Conservation (phyloP, 2,113 vertebrate species). For the Blennius ocellaris region DNA sequence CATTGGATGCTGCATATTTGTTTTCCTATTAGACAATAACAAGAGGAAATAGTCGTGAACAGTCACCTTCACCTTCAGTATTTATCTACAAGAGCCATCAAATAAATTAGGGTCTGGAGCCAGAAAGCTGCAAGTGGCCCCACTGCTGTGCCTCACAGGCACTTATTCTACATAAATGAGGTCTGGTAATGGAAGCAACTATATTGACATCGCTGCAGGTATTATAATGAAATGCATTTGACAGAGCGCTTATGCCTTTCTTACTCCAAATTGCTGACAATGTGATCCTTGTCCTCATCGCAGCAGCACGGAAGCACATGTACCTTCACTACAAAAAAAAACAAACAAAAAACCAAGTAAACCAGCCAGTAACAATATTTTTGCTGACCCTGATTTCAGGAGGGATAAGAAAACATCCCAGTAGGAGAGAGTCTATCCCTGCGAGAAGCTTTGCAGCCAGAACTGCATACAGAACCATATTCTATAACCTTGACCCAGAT, state of each 20-base stretch:
- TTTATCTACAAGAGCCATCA: no score
- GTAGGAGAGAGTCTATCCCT: constrained; percentile 32
- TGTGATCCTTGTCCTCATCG: background rate
- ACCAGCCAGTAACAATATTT: constrained; percentile 39
- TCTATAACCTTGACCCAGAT: constrained; percentile 81
- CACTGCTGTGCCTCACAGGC: no score
- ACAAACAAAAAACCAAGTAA: background rate
- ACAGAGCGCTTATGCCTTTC: background rate
- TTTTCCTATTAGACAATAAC: background rate
- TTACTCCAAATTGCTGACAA: background rate
- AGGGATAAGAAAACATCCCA: constrained; percentile 28
- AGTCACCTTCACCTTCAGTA: background rate
- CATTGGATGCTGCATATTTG: background rate
- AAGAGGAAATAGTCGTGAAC: background rate
- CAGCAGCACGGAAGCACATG: background rate
- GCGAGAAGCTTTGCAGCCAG: constrained; percentile 48
- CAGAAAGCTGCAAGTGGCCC: no score
- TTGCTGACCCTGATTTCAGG: constrained; percentile 51
- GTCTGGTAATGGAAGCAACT: background rate
- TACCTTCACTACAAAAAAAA: background rate
- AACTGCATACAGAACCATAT: constrained; percentile 46
- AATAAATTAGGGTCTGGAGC: no score
- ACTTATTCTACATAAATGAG: background rate
- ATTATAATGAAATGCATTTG: accelerated
- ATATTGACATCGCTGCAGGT: background rate